These are phyloP conservation scores for Thunnus maccoyii DNA, from an alignment of 2,113 vertebrate genomes.

Conservation along the genomic window DNA sequence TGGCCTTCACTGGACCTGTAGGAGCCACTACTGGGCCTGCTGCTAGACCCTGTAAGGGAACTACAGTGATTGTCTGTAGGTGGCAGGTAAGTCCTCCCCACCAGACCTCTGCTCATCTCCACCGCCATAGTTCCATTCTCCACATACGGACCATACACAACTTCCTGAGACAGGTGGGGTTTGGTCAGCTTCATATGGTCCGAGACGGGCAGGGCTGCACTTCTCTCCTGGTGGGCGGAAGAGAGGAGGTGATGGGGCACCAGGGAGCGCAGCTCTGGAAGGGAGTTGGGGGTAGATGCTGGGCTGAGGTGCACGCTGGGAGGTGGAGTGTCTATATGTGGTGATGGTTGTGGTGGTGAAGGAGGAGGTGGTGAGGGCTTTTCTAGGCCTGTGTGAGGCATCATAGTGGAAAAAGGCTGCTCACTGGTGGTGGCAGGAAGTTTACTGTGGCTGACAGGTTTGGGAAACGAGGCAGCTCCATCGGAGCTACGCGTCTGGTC, in stretches of 20 bases:
- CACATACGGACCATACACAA: conserved; percentile 66
- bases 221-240: conserved; percentile 79
- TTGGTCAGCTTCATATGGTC: conserved; percentile 83
- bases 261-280: conserved; percentile 84
- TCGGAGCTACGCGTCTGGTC: conserved; percentile 51
- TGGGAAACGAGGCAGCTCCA: conserved; percentile 54
- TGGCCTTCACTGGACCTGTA: conserved; percentile 87
- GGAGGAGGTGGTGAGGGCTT: conserved; percentile 58
- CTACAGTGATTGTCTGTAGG: conserved; percentile 82
- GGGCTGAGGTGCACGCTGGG: conserved; percentile 77
- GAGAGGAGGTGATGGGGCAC: conserved; percentile 79
- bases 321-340: conserved; percentile 55
- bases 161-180: conserved; percentile 66
- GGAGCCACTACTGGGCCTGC: conserved; percentile 65
- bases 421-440: conserved; percentile 72
- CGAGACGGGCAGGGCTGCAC: conserved; percentile 5
- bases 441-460: conserved; percentile 63
- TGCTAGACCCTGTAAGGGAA: conserved; percentile 75
- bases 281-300: conserved; percentile 66
- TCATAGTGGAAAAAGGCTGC: conserved; percentile 79
- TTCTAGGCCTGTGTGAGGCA: conserved; percentile 62
- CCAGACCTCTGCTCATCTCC: conserved; percentile 57
- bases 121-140: conserved; percentile 64
- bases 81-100: conserved; percentile 64
- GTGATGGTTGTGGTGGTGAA: conserved; percentile 41